Conservation (phyloP, 1,140 invertebrate genomes). For the Arctopsyche grandis region DNA sequence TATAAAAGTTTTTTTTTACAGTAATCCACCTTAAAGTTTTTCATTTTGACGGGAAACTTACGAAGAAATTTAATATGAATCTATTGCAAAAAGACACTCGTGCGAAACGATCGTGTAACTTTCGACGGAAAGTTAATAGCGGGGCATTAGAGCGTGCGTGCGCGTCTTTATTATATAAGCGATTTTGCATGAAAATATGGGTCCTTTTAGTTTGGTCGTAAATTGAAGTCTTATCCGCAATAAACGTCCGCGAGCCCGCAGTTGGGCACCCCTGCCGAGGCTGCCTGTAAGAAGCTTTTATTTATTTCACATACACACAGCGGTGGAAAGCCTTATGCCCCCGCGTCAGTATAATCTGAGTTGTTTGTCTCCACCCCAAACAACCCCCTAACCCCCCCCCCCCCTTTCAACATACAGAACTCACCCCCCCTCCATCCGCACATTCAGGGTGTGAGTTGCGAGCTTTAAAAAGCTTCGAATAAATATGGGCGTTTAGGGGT, state of each 20-base stretch:
- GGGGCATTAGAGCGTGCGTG: too few relatives aligned
- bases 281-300: constrained; percentile 31
- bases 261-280: constrained; percentile 12
- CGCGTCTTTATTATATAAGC: not conserved
- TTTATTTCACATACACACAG: constrained; percentile 29
- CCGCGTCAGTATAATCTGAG: constrained; percentile 33
- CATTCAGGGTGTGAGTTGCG: not conserved
- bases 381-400: not conserved
- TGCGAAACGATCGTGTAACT: too few relatives aligned
- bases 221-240: constrained; percentile 21
- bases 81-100: too few relatives aligned
- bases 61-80: too few relatives aligned
- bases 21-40: too few relatives aligned
- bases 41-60: too few relatives aligned
- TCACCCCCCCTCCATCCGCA: too few relatives aligned
- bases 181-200: constrained; percentile 4
- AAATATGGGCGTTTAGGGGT: constrained; percentile 17
- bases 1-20: too few relatives aligned
- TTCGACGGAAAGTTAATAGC: too few relatives aligned
- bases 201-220: not conserved
- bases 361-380: constrained; percentile 34
- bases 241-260: not conserved
- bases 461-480: constrained; percentile 30
- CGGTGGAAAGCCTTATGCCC: constrained; percentile 13
- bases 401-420: too few relatives aligned